phyloP scores from a whole-genome alignment of 2,888 invertebrate genomes.

The Drosophila eohydei region DNA sequence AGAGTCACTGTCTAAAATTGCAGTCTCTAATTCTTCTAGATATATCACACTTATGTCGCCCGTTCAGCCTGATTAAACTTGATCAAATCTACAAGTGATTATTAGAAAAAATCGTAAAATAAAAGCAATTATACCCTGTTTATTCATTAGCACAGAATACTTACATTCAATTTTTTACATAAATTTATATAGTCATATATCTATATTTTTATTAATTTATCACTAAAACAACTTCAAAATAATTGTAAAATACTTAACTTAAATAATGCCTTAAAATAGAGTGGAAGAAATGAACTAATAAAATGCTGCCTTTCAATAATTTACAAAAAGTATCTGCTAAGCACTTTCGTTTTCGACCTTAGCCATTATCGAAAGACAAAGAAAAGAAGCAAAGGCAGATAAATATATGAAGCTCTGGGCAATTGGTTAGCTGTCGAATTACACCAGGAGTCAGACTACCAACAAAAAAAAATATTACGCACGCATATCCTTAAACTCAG shows the following conservation, averaged over 20 bases:
- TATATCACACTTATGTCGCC: too few relatives aligned
- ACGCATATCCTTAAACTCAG: conserved; percentile 31
- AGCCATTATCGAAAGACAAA: background rate
- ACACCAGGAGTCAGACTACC: conserved; percentile 4
- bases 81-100: too few relatives aligned
- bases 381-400: background rate
- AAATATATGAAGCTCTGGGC: conserved; percentile 4
- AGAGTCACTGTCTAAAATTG: too few relatives aligned
- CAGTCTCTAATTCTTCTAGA: too few relatives aligned
- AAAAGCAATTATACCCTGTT: too few relatives aligned
- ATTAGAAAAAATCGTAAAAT: too few relatives aligned
- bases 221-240: background rate
- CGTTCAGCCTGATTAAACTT: too few relatives aligned
- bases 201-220: background rate
- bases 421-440: conserved; percentile 26
- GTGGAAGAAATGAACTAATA: background rate
- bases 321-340: background rate
- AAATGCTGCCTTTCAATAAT: background rate
- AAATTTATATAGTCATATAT: too few relatives aligned
- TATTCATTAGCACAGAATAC: too few relatives aligned
- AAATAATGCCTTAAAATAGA: background rate
- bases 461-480: conserved; percentile 1
- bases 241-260: background rate
- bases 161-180: too few relatives aligned
- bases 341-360: conserved; percentile 10